Evolutionary conservation across 1,140 invertebrate genomes (phyloP).

Genomic region (Cydia fagiglandana): DNA sequence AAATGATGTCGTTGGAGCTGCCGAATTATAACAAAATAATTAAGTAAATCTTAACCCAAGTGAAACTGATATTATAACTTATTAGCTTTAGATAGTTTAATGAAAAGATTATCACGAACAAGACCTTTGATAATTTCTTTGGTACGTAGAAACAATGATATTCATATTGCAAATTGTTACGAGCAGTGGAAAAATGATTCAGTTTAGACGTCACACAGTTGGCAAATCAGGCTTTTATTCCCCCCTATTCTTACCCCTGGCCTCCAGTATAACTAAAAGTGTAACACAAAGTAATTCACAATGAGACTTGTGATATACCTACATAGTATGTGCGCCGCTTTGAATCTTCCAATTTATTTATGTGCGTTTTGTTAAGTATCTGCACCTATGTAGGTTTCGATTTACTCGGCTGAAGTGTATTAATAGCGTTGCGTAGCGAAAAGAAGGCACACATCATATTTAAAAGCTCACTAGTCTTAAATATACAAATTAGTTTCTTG

Average conservation of each 20-base stretch:
- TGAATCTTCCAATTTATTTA: neutral
- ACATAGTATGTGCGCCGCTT: neutral
- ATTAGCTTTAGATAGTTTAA: neutral
- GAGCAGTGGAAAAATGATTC: neutral
- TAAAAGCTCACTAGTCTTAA: neutral
- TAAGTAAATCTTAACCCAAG: neutral
- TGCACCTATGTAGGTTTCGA: neutral
- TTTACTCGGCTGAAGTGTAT: neutral
- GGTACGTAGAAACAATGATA: slow-evolving; percentile 2
- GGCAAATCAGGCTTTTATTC: neutral
- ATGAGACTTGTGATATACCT: too few relatives aligned
- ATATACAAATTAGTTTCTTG: neutral
- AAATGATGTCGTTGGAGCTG: neutral
- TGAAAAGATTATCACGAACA: slow-evolving; percentile 7
- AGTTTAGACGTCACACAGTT: neutral
- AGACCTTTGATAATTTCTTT: slow-evolving; percentile 14
- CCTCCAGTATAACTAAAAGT: neutral
- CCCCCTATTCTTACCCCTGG: too few relatives aligned
- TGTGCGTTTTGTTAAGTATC: neutral
- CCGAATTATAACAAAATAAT: neutral
- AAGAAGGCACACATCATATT: slow-evolving; percentile 2
- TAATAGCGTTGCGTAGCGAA: neutral
- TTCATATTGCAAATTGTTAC: neutral
- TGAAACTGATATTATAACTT: neutral
- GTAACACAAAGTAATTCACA: too few relatives aligned